Evolutionary conservation across 2,888 invertebrate species (phyloP), one percentile per base, ranked within the genome.

Genomic region (Sinhomidia bicolor): DNA sequence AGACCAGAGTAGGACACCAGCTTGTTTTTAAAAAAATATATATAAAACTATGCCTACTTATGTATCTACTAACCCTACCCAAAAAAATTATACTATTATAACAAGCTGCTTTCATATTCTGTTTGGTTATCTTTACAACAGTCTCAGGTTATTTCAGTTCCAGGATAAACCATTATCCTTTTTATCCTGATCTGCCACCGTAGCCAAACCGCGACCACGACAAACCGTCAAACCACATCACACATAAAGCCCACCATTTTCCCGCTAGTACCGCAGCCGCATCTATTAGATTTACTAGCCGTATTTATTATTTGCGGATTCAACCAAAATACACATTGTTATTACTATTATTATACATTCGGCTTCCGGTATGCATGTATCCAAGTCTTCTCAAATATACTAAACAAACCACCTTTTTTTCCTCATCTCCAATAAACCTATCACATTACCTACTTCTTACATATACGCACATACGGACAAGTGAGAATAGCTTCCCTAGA

Each of bases 221-320:
- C 76, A 6, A 26, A 76, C 54, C 51, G 54, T 76, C 29, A 32
- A 76, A 29, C 76, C 76, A 76, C 76, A 76, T 76, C 32, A 76
- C 76, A 47, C 54, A 26, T 41, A 51, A 76, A 76, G 26, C 32
- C 51, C 26, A 14, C 51, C 2, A 17, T 12, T 4, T 51, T 51
- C 51, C 76, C 51, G 26, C 23, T n/a, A 51, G 32, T 1, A 51
- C 54, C 54, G 51, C 76, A 76, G 20, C 51, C 51, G 54, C 76
- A 76, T 76, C 51, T 76, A 76, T 51, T 54, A 54, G 51, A 29
- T 76, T 51, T 76, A 4, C 51, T 29, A 71, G 26, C 54, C 29
- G 29, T 54, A 76, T 76, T 76, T 51, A 76, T 76, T 76, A 76
- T 76, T 76, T 76, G 76, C 10, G 76, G 51, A 54, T 47, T 74